phyloP scores from a whole-genome alignment of 2,888 invertebrate species.

The Pseudococcus jackbeardsleyi region DNA sequence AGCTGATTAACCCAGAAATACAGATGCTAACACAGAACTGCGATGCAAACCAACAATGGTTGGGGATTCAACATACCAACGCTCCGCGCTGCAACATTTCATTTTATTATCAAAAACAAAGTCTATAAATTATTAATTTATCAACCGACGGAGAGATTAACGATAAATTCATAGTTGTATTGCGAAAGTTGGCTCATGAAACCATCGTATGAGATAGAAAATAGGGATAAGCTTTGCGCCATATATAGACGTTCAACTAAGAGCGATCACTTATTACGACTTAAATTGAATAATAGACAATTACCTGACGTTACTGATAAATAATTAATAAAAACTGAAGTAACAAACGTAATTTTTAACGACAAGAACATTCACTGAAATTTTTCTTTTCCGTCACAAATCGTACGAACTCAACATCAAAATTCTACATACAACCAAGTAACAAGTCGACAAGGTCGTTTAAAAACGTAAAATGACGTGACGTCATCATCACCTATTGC shows the following conservation, averaged over 20 bases:
- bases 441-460: neutral
- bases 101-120: neutral
- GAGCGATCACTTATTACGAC: neutral
- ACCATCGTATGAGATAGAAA: neutral
- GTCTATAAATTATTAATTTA: neutral
- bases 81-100: neutral
- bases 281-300: neutral
- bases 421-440: neutral
- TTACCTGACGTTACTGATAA: neutral
- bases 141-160: neutral
- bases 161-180: neutral
- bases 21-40: neutral
- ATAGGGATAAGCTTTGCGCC: neutral
- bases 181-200: neutral
- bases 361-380: neutral
- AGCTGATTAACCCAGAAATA: slow-evolving; percentile 30
- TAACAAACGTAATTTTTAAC: neutral
- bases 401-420: neutral
- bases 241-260: neutral
- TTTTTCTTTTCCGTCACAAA: slow-evolving; percentile 12
- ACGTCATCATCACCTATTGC: too few species aligned
- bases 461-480: neutral
- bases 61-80: slow-evolving; percentile 2
- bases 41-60: neutral
- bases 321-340: neutral